Percentiles rank a stretch among this genome's conserved stretches.
These are phyloP conservation scores for Lordiphosa clarofinis DNA, from an alignment of 1,140 invertebrate genomes.

Conservation along the genomic window DNA sequence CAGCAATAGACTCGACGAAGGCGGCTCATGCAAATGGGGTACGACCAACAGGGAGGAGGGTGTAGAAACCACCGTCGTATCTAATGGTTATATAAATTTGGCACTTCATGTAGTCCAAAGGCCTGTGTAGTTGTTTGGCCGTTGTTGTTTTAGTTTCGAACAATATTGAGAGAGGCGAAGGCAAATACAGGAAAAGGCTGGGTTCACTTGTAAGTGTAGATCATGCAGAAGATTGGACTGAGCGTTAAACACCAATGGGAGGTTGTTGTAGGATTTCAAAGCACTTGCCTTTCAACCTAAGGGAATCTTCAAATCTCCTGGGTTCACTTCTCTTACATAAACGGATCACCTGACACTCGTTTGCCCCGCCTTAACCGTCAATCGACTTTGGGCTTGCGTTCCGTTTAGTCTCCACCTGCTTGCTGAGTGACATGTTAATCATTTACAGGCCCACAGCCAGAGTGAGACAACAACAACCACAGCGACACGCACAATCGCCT, in stretches of 20 bases:
- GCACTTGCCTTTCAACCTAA: too few species aligned
- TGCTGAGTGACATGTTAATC: constrained; percentile 63
- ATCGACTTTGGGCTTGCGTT: constrained; percentile 11
- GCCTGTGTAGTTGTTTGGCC: constrained; percentile 14
- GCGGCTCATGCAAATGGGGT: constrained; percentile 70
- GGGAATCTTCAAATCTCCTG: too few species aligned
- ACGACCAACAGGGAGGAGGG: constrained; percentile 32
- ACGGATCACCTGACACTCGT: background rate
- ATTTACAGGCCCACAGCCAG: constrained; percentile 34
- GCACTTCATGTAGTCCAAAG: constrained; percentile 55
- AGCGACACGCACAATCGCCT: constrained; percentile 46
- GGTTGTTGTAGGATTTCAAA: background rate
- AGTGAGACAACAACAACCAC: constrained; percentile 46
- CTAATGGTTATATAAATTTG: constrained; percentile 70
- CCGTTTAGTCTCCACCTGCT: constrained; percentile 23
- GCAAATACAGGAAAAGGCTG: constrained; percentile 48
- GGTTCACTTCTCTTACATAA: too few species aligned
- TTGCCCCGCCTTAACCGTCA: constrained; percentile 37
- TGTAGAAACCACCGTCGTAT: constrained; percentile 49
- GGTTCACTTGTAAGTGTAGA: constrained; percentile 36
- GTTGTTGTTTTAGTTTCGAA: constrained; percentile 34
- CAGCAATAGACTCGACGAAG: constrained; percentile 34
- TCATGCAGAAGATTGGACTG: constrained; percentile 23
- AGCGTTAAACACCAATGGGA: background rate
- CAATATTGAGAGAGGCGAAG: constrained; percentile 36